phyloP scores from a whole-genome alignment of 1,140 invertebrate genomes.

The Aporrectodea caliginosa region DNA sequence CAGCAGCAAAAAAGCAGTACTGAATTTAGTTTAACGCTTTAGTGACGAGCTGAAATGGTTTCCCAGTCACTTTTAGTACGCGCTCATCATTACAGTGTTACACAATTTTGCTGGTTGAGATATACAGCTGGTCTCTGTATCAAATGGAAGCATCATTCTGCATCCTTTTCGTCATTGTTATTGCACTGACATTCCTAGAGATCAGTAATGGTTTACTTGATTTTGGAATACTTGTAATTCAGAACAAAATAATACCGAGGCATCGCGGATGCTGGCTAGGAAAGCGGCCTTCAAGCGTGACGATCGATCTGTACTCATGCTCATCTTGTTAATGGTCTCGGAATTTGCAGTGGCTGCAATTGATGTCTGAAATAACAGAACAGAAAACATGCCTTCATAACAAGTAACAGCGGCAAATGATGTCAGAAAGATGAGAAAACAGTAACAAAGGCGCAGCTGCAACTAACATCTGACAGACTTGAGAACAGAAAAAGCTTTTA shows the following conservation, averaged over 20 bases:
- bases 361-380: slow-evolving; percentile 4
- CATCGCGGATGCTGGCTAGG: background rate
- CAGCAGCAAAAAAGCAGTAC: too few species aligned
- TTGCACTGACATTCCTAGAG: slow-evolving; percentile 3
- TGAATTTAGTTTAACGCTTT: too few species aligned
- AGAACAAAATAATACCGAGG: background rate
- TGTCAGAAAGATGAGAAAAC: background rate
- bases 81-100: too few species aligned
- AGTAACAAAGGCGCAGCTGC: background rate
- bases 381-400: background rate
- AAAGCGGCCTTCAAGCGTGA: slow-evolving; percentile 15
- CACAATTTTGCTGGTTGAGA: too few species aligned
- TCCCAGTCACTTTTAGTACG: too few species aligned
- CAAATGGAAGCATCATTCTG: background rate
- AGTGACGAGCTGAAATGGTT: too few species aligned
- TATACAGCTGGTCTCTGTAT: background rate
- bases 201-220: slow-evolving; percentile 1
- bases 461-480: background rate
- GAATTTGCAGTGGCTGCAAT: background rate
- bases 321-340: background rate
- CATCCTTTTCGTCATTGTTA: background rate
- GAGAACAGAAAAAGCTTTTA: background rate
- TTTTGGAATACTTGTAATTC: background rate
- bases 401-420: background rate
- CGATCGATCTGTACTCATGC: background rate